phyloP scores from a whole-genome alignment of 2,113 vertebrate genomes.

The Hydrolagus affinis region DNA sequence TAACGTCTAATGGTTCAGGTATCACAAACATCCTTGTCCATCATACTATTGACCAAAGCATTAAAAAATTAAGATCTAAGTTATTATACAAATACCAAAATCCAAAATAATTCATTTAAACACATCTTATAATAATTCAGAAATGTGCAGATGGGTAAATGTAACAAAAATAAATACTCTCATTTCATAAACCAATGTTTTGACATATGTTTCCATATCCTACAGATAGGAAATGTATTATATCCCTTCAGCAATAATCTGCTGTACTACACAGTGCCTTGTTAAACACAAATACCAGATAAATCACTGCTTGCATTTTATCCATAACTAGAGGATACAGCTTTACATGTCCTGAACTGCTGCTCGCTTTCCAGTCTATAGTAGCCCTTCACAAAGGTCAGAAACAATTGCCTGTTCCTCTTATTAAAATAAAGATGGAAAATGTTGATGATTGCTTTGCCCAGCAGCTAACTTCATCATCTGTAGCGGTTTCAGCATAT shows the following conservation, averaged over 20 bases:
- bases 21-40: conserved; percentile 20
- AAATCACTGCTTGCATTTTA: conserved; percentile 21
- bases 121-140: background rate
- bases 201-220: conserved; percentile 28
- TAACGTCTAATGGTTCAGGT: background rate
- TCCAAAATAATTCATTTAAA: conserved; percentile 7
- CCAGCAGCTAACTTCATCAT: conserved; percentile 88
- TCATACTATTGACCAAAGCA: conserved; percentile 23
- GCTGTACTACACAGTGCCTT: conserved; percentile 14
- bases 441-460: conserved; percentile 70
- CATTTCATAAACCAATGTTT: conserved; percentile 31
- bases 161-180: conserved; percentile 13
- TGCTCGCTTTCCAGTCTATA: conserved; percentile 59
- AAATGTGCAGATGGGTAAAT: background rate
- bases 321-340: conserved; percentile 29
- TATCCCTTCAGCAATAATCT: conserved; percentile 21
- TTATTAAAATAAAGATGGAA: conserved; percentile 77
- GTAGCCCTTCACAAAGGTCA: conserved; percentile 93
- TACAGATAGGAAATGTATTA: conserved; percentile 16
- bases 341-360: conserved; percentile 75
- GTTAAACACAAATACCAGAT: conserved; percentile 31
- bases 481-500: conserved; percentile 84
- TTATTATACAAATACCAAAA: conserved; percentile 1
- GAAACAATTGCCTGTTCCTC: conserved; percentile 68
- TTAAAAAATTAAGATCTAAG: conserved; percentile 15